These are phyloP conservation scores for Pseudochirops corinnae DNA, from an alignment of 2,797 vertebrate genomes.

Conservation along the genomic window DNA sequence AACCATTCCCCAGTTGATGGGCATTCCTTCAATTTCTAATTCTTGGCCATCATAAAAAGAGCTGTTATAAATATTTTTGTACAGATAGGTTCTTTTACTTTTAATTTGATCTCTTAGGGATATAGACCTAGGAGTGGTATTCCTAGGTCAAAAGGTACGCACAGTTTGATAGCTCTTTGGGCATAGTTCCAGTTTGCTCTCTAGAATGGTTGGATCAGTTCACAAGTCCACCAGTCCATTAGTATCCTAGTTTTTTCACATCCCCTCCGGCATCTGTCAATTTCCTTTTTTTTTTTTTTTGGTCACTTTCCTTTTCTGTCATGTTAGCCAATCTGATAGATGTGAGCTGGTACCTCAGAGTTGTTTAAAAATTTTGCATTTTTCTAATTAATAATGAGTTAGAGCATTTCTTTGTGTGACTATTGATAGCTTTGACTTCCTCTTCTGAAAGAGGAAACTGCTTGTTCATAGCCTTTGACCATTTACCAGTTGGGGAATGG, in stretches of 20 bases:
- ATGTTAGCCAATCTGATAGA: not conserved
- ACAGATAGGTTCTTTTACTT: too few species aligned
- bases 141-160: too few species aligned
- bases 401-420: not conserved
- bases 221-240: not conserved
- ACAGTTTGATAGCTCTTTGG: not conserved
- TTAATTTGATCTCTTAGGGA: too few species aligned
- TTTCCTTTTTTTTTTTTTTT: not conserved
- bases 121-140: too few species aligned
- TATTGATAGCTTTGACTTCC: not conserved
- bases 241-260: not conserved
- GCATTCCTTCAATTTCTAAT: not conserved
- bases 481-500: not conserved
- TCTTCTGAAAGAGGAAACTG: not conserved
- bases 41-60: too few species aligned
- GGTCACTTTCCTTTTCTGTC: not conserved
- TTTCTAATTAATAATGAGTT: not conserved
- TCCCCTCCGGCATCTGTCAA: not conserved
- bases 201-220: not conserved
- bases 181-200: not conserved
- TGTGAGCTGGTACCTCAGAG: not conserved
- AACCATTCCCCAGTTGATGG: not conserved
- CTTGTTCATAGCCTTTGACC: not conserved
- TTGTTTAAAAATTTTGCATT: not conserved
- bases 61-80: too few species aligned